Conservation (phyloP, 2,797 vertebrate species). For the Aotus griseimembra region DNA sequence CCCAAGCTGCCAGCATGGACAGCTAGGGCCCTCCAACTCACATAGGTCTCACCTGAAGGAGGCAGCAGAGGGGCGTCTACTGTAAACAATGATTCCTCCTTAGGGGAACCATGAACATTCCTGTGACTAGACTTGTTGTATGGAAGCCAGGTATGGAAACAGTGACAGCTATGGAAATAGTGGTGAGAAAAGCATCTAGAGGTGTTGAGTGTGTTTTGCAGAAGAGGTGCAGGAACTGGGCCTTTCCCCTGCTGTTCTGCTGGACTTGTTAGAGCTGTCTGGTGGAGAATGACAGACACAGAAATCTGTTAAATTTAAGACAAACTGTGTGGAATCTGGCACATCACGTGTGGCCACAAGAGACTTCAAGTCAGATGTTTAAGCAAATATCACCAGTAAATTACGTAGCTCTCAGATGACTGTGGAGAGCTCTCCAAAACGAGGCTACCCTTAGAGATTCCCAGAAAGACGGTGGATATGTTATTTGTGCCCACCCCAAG, state of each 20-base stretch:
- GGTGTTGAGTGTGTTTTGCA: neutral
- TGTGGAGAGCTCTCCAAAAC: neutral
- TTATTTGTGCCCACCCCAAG: neutral
- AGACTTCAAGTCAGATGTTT: neutral
- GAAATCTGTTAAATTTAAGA: conserved; percentile 27
- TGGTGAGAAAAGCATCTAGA: neutral
- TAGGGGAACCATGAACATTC: neutral
- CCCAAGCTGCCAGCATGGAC: neutral
- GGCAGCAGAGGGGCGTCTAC: too few relatives aligned
- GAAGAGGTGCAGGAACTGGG: neutral
- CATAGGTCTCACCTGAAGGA: neutral
- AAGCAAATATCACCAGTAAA: neutral
- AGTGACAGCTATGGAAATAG: neutral
- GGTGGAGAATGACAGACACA: neutral
- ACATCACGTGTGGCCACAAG: neutral
- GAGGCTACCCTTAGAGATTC: neutral
- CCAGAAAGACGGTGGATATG: neutral
- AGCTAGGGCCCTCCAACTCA: neutral
- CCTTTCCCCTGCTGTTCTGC: neutral
- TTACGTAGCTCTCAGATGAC: neutral
- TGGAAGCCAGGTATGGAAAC: neutral
- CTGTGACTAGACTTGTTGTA: neutral
- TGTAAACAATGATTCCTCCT: neutral
- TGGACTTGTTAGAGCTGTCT: neutral
- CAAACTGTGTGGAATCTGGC: neutral